Evolutionary conservation across 2,113 vertebrate genomes (phyloP).

Genomic region (Pluvialis apricaria): DNA sequence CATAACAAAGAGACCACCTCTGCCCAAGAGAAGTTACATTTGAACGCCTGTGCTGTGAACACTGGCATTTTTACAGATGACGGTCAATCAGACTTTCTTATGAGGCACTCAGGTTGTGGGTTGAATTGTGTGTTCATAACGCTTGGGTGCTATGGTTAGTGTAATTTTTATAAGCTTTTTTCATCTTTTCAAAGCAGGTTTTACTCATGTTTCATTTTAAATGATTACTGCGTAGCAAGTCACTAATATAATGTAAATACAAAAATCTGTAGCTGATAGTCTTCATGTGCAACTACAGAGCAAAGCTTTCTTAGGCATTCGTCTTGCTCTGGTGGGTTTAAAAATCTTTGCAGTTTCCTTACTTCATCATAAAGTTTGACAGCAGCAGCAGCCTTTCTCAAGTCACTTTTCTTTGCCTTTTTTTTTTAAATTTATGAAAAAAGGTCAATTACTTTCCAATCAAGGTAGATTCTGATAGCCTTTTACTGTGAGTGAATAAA

Average conservation of each 20-base stretch:
- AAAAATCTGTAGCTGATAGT: background rate
- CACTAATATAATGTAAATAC: background rate
- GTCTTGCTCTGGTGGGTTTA: background rate
- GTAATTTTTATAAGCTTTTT: background rate
- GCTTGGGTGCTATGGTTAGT: background rate
- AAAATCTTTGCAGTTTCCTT: background rate
- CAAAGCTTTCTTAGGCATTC: background rate
- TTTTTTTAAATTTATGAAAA: slow-evolving; percentile 71
- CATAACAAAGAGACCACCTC: background rate
- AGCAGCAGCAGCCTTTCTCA: slow-evolving; percentile 7
- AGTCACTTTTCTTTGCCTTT: slow-evolving; percentile 27
- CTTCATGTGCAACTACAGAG: background rate
- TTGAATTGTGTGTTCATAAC: background rate
- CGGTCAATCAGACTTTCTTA: background rate
- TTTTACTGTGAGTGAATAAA: slow-evolving; percentile 67
- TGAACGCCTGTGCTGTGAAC: background rate
- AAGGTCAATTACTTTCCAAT: slow-evolving; percentile 72
- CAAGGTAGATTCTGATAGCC: slow-evolving; percentile 65
- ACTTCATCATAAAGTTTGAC: background rate
- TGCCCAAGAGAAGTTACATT: background rate
- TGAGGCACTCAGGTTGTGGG: background rate
- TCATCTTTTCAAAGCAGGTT: background rate
- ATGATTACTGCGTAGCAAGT: background rate
- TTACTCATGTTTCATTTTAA: background rate
- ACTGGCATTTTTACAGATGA: background rate